Evolutionary conservation across 2,113 vertebrate genomes (phyloP).

Genomic region (Dicerorhinus sumatrensis): DNA sequence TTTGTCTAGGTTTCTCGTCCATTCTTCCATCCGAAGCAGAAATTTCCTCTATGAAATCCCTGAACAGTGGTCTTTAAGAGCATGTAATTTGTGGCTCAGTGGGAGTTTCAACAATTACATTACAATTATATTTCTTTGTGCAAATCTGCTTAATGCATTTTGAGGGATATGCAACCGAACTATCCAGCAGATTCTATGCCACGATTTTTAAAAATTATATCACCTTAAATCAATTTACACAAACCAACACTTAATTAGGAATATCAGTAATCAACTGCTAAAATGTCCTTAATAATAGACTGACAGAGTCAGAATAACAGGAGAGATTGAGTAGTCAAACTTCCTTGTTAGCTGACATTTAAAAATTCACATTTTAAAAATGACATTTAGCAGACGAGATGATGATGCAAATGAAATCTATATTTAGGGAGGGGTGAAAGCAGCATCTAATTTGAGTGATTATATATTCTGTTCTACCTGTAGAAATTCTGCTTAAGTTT

Average conservation of each 20-base stretch:
- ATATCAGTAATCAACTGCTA: constrained; percentile 87
- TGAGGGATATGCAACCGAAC: constrained; percentile 36
- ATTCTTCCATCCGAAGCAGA: background rate
- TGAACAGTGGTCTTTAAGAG: constrained; percentile 25
- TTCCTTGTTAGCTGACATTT: constrained; percentile 89
- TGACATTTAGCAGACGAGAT: constrained; percentile 90
- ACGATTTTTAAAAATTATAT: constrained; percentile 57
- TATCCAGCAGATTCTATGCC: background rate
- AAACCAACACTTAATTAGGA: constrained; percentile 85
- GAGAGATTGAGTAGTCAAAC: constrained; percentile 88
- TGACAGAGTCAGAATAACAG: constrained; percentile 84
- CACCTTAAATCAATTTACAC: constrained; percentile 73
- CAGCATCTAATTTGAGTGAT: constrained; percentile 84
- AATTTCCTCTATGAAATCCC: background rate
- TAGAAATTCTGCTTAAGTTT: constrained; percentile 56
- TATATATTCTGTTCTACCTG: constrained; percentile 77
- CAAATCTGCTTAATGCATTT: constrained; percentile 62
- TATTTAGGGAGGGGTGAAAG: constrained; percentile 87
- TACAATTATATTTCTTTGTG: constrained; percentile 82
- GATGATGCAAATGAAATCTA: constrained; percentile 90
- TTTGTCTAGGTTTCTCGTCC: background rate
- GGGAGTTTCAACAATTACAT: constrained; percentile 72
- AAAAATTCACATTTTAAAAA: constrained; percentile 90
- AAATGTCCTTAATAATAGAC: constrained; percentile 87
- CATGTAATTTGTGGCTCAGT: constrained; percentile 69